phyloP scores from a whole-genome alignment of 2,888 invertebrate species.

The Drosophila kuntzei region DNA sequence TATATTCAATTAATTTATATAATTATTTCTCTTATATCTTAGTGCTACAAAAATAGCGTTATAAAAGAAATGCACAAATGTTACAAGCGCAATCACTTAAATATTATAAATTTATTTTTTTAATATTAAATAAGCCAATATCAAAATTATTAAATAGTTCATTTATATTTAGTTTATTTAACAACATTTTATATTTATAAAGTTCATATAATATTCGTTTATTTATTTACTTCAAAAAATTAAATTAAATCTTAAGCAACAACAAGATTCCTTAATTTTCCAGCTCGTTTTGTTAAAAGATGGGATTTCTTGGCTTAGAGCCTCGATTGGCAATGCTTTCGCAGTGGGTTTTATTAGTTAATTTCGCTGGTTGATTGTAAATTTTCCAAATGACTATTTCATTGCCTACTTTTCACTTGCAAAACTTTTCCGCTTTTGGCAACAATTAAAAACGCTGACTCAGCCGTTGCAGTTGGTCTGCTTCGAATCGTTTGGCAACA shows the following conservation, averaged over 20 bases:
- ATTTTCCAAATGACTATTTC: slow-evolving; percentile 57
- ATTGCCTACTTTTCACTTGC: slow-evolving; percentile 65
- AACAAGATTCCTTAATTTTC: not conserved
- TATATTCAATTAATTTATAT: too few species aligned
- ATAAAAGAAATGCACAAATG: too few species aligned
- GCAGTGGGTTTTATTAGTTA: not conserved
- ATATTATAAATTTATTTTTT: too few species aligned
- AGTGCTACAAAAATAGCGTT: too few species aligned
- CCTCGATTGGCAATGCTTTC: slow-evolving; percentile 1
- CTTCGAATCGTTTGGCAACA: slow-evolving; percentile 55
- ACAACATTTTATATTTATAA: too few species aligned
- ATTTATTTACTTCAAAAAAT: not conserved
- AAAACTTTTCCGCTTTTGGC: slow-evolving; percentile 71
- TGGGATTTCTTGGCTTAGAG: not conserved
- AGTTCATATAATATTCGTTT: too few species aligned
- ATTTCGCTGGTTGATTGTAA: slow-evolving; percentile 43
- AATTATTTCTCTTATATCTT: too few species aligned
- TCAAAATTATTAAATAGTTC: too few species aligned
- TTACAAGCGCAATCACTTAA: too few species aligned
- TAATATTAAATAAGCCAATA: too few species aligned
- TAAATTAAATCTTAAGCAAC: not conserved
- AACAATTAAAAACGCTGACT: slow-evolving; percentile 76
- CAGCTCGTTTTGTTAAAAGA: not conserved
- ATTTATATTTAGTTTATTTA: too few species aligned
- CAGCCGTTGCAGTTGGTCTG: slow-evolving; percentile 63